Conservation (phyloP, 2,888 invertebrate genomes). For the Cyclophora punctaria region DNA sequence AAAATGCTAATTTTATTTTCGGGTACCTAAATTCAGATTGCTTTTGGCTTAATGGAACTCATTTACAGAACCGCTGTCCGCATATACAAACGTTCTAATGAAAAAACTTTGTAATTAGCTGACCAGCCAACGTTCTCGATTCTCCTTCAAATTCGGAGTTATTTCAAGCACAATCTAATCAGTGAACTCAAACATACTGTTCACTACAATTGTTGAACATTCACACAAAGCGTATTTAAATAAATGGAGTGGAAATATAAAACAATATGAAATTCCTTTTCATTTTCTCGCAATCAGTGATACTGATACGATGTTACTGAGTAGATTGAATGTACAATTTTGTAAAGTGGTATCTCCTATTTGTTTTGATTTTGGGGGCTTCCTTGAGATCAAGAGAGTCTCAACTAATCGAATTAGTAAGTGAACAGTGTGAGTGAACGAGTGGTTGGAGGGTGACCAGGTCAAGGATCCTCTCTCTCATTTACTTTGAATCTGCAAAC, state of each 20-base stretch:
- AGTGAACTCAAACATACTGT: too few species aligned
- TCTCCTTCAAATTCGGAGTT: conserved; percentile 22
- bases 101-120: conserved; percentile 40
- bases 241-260: not conserved
- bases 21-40: conserved; percentile 23
- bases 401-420: conserved; percentile 24
- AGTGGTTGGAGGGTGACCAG: conserved; percentile 1
- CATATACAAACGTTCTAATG: conserved; percentile 31
- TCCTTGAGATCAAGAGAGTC: conserved; percentile 15
- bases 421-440: conserved; percentile 15
- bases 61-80: conserved; percentile 22
- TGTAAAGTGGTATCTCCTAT: conserved; percentile 1
- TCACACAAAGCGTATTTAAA: too few species aligned
- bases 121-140: conserved; percentile 21
- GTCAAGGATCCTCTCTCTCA: conserved; percentile 3
- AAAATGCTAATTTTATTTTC: conserved; percentile 33
- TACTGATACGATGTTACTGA: not conserved
- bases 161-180: conserved; percentile 7
- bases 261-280: too few species aligned
- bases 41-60: conserved; percentile 26
- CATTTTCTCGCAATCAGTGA: not conserved
- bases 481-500: not conserved
- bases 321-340: not conserved
- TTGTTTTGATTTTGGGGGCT: conserved; percentile 1
- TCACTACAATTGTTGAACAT: too few species aligned